Evolutionary conservation across 2,888 invertebrate genomes (phyloP).

Genomic region (Diaprepes abbreviatus): DNA sequence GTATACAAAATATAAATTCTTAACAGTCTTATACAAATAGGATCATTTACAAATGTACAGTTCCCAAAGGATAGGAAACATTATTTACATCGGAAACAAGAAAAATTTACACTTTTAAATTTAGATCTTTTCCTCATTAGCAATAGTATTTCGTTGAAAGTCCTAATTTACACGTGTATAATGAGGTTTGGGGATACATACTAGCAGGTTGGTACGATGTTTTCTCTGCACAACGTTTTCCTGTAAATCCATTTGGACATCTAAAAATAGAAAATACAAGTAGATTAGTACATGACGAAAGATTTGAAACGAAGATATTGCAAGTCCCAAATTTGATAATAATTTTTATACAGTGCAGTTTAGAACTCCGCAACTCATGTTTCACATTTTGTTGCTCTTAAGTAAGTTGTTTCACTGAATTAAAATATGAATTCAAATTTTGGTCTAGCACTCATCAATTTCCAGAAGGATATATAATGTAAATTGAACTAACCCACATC

Average conservation of each 20-base stretch:
- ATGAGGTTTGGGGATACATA: slow-evolving; percentile 77
- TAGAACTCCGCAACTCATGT: too few relatives aligned
- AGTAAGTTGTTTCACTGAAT: too few relatives aligned
- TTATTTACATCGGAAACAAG: slow-evolving; percentile 61
- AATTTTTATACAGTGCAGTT: too few relatives aligned
- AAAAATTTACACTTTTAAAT: slow-evolving; percentile 47
- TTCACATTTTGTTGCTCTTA: too few relatives aligned
- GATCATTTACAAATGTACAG: slow-evolving; percentile 63
- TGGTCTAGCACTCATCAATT: too few relatives aligned
- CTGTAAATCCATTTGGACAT: slow-evolving; percentile 85
- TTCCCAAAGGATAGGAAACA: slow-evolving; percentile 46
- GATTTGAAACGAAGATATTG: too few relatives aligned
- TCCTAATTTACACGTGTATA: slow-evolving; percentile 84
- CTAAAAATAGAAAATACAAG: slow-evolving; percentile 64
- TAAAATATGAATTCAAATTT: too few relatives aligned
- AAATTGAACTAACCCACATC: too few relatives aligned
- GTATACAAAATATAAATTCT: slow-evolving; percentile 54
- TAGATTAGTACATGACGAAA: too few relatives aligned
- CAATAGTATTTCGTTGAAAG: slow-evolving; percentile 84
- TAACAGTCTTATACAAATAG: slow-evolving; percentile 63
- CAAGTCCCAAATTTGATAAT: too few relatives aligned
- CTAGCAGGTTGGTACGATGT: slow-evolving; percentile 76
- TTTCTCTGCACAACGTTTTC: slow-evolving; percentile 85
- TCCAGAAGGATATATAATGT: too few relatives aligned
- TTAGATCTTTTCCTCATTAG: slow-evolving; percentile 68